Evolutionary conservation across 2,113 vertebrate species (phyloP).

Genomic region (Mus pahari): DNA sequence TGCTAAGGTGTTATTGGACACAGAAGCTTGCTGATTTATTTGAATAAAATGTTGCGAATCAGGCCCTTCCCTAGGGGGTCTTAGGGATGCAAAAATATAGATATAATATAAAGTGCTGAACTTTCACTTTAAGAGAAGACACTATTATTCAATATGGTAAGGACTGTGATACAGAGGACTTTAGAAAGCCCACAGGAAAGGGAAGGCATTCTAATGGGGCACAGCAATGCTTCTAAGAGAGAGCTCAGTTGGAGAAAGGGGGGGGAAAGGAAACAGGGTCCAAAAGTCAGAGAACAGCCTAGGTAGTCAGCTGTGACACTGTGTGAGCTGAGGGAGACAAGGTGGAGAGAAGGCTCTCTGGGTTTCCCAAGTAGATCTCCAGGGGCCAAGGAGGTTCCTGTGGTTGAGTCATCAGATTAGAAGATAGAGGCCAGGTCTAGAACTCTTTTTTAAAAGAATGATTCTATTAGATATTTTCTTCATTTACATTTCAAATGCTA

Average conservation of each 20-base stretch:
- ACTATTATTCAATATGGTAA: neutral
- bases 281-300: neutral
- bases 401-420: neutral
- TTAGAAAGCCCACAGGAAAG: neutral
- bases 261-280: neutral
- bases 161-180: neutral
- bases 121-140: neutral
- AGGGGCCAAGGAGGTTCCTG: neutral
- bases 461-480: too few species aligned
- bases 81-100: neutral
- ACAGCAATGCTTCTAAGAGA: neutral
- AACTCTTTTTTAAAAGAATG: neutral
- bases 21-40: neutral
- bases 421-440: neutral
- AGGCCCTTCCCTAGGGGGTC: neutral
- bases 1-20: neutral
- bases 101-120: neutral
- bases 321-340: neutral
- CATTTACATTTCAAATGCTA: too few species aligned
- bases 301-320: neutral
- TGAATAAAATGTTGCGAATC: constrained; percentile 37
- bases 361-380: neutral
- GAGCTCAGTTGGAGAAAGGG: neutral
- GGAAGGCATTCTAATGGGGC: neutral
- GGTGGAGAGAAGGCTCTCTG: neutral